Percentiles rank a stretch among this genome's conserved stretches.
phyloP scores from a whole-genome alignment of 2,113 vertebrate genomes.

The Anoura caudifer region DNA sequence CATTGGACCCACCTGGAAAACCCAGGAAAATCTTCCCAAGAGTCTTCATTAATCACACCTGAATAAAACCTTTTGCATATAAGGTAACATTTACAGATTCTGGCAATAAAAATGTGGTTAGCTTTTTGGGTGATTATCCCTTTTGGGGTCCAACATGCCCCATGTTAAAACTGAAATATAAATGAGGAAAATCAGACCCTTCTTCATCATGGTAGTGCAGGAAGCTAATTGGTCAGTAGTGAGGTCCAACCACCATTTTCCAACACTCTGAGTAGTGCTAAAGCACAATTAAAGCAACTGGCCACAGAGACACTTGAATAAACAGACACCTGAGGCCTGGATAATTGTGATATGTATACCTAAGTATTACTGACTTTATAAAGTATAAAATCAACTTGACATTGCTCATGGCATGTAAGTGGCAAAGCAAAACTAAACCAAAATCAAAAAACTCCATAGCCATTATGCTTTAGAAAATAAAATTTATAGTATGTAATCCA shows the following conservation, averaged over 20 bases:
- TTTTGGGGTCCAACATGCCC: not conserved
- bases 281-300: not conserved
- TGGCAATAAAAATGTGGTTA: not conserved
- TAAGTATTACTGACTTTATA: not conserved
- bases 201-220: not conserved
- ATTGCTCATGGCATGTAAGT: not conserved
- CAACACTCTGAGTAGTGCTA: no score
- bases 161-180: not conserved
- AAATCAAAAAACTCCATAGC: no score
- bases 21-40: not conserved
- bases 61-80: not conserved
- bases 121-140: not conserved
- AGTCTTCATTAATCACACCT: not conserved
- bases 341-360: not conserved
- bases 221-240: not conserved
- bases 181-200: not conserved
- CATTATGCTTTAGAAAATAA: slow-evolving; percentile 15
- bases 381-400: not conserved
- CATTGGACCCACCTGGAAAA: not conserved
- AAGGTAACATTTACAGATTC: not conserved
- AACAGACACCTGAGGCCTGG: not conserved
- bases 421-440: not conserved
- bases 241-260: not conserved
- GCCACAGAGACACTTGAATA: not conserved
- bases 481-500: not conserved